Conservation (phyloP, 1,140 invertebrate species). For the Cryptotermes secundus region DNA sequence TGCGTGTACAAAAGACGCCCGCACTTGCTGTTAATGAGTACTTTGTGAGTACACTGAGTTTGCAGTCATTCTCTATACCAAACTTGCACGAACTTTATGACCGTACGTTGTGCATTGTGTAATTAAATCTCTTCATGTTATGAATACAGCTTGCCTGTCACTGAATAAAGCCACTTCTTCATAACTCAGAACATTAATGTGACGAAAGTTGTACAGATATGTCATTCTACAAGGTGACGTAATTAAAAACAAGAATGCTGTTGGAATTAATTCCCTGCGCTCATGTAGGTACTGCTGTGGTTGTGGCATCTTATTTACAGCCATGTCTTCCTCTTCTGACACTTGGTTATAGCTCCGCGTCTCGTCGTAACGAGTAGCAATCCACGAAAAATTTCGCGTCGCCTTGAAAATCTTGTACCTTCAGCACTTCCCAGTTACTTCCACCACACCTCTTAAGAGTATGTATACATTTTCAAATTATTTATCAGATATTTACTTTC, state of each 20-base stretch:
- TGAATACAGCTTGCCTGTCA: background rate
- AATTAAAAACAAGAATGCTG: background rate
- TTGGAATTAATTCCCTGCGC: background rate
- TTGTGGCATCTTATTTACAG: too few species aligned
- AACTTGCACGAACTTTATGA: background rate
- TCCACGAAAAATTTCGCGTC: too few species aligned
- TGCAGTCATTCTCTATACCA: background rate
- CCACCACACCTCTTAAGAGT: too few species aligned
- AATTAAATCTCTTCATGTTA: background rate
- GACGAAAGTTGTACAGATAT: background rate
- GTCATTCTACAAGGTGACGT: background rate
- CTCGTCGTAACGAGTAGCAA: too few species aligned
- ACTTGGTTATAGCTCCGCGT: too few species aligned
- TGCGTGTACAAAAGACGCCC: background rate
- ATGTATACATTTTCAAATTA: too few species aligned
- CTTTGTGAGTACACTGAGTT: background rate
- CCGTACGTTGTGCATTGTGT: background rate
- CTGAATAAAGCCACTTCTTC: background rate
- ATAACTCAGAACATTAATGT: background rate
- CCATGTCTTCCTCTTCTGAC: too few species aligned
- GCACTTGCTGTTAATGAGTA: too few species aligned
- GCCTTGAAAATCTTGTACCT: too few species aligned
- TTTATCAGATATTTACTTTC: too few species aligned
- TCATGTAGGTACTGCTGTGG: background rate
- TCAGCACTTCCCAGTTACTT: too few species aligned